A percentile compares a stretch with the other conserved stretches of the same genome.
phyloP scores from a whole-genome alignment of 2,113 vertebrate species.

The Halichoerus grypus region DNA sequence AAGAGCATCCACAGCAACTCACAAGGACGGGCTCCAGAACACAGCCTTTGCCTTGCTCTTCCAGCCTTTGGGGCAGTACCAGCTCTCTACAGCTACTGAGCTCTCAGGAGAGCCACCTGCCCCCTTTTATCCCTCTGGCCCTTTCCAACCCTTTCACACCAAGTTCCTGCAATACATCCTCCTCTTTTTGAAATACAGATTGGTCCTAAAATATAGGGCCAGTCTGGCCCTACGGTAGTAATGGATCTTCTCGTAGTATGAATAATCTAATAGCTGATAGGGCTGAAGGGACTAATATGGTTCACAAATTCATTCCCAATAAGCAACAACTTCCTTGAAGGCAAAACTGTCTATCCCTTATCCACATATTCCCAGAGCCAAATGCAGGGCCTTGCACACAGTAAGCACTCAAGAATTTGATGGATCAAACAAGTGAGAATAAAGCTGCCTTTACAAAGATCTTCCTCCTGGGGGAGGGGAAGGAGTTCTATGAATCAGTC shows the following conservation, averaged over 20 bases:
- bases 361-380: not conserved
- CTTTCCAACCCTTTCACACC: not conserved
- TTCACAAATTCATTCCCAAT: not conserved
- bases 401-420: not conserved
- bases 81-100: not conserved
- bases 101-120: not conserved
- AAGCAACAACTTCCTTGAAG: not conserved
- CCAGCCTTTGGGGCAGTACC: not conserved
- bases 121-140: not conserved
- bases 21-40: fast-evolving
- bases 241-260: not conserved
- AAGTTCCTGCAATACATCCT: not conserved
- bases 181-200: not conserved
- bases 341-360: not conserved
- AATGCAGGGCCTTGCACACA: not conserved
- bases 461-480: not conserved
- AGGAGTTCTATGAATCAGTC: not conserved
- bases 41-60: not conserved
- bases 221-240: not conserved
- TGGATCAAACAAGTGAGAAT: not conserved
- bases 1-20: fast-evolving
- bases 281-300: not conserved
- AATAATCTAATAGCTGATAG: not conserved
- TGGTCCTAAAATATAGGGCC: not conserved
- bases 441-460: not conserved